Percentiles rank a stretch among this genome's conserved stretches.
Evolutionary conservation across 2,797 vertebrate species (phyloP).

Genomic region (Atherinosoma microstoma): DNA sequence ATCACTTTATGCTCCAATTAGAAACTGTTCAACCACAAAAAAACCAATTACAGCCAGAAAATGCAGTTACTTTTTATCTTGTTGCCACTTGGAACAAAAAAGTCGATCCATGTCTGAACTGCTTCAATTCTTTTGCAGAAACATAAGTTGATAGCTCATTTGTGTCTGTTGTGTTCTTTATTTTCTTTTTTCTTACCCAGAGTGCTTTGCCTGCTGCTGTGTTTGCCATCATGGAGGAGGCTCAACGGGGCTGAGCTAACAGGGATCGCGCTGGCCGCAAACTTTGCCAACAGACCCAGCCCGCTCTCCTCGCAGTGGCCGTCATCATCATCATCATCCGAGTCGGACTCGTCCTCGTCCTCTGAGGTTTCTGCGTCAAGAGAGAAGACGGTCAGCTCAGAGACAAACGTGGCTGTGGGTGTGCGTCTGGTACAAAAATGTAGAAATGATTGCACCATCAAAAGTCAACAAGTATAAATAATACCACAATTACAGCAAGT

Average conservation of each 20-base stretch:
- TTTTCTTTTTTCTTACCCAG: slow-evolving; percentile 83
- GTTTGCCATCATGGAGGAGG: slow-evolving; percentile 90
- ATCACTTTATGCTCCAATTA: slow-evolving; percentile 68
- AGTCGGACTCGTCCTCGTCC: slow-evolving; percentile 82
- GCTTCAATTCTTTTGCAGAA: not conserved
- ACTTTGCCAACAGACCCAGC: slow-evolving; percentile 92
- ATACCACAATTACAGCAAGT: not conserved
- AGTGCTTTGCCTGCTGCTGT: slow-evolving; percentile 89
- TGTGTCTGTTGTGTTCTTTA: not conserved
- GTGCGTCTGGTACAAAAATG: slow-evolving; percentile 34
- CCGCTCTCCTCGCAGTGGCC: slow-evolving; percentile 89
- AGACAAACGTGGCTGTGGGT: not conserved
- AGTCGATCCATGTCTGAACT: not conserved
- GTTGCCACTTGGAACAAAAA: not conserved
- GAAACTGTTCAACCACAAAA: slow-evolving; percentile 53
- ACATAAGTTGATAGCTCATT: not conserved
- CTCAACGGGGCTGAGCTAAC: slow-evolving; percentile 85
- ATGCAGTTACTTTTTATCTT: not conserved
- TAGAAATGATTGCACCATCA: slow-evolving; percentile 26
- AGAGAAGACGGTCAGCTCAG: slow-evolving; percentile 53
- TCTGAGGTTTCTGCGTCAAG: slow-evolving; percentile 81
- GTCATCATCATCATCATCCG: slow-evolving; percentile 65
- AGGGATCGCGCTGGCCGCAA: slow-evolving; percentile 92
- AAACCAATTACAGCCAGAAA: slow-evolving; percentile 17
- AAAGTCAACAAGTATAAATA: not conserved